Evolutionary conservation across 2,113 vertebrate species (phyloP), one percentile per base, ranked within the genome.

Genomic region (Pantherophis guttatus): DNA sequence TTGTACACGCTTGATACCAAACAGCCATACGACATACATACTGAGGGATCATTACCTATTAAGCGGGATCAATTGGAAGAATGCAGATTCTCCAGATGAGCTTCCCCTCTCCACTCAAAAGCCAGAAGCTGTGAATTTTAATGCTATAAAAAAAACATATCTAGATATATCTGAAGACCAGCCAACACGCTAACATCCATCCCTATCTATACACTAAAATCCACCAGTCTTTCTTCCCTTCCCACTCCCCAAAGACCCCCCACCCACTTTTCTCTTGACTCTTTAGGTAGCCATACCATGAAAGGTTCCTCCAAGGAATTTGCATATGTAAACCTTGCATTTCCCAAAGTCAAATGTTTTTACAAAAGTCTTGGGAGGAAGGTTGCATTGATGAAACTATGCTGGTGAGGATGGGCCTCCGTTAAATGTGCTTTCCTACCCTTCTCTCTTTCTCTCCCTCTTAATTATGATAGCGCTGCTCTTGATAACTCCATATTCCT

Each of bases 401-500:
- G 95, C 97, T 39, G 17, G 33, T 94, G 24, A 13, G 10, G 50
- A 87, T 11, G 54, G 54, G 50, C 62, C 29, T 88, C n/a, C 1
- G 33, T 11, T n/a, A 5, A 54, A n/a, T 65, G 48, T 10, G 2
- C 50, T 23, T 9, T 5, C 48, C 50, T 21, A 10, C 7, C 39
- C 17, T 53, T 44, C 23, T 57, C 65, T 44, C 5, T 85, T 17
- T 59, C 8, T 62, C 8, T 91, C n/a, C 29, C 59, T n/a, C 75
- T 24, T 86, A 65, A 26, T 58, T 33, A 86, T 57, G 86, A 29
- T 86, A 10, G 97, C 97, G 98, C 98, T 97, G 96, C 97, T 98
- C 98, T 44, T 98, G 98, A 98, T 98, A 97, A 98, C 98, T 99
- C 98, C 98, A 98, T 99, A 99, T 96, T 98, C 98, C 65, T 96